Evolutionary conservation across 2,113 vertebrate species (phyloP), one percentile per base, ranked within the genome.

Genomic region (Sisor rabdophorus): DNA sequence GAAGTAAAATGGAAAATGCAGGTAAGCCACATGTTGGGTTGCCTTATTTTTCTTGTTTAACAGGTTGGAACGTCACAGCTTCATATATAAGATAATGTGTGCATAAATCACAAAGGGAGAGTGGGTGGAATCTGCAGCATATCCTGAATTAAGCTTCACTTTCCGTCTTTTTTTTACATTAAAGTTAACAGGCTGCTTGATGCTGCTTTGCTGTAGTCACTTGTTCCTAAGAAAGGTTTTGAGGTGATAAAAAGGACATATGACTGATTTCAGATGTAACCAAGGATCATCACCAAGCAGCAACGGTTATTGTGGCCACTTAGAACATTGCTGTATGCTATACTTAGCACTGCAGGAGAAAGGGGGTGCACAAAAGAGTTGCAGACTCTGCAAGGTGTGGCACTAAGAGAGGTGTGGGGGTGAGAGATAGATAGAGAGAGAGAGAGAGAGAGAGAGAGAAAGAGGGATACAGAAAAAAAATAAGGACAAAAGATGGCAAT

Each of bases 121-220:
- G 48, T 55, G 55, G 69, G 48, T 50, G 63, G 71, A 56, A 11
- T 61, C 15, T 6, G 60, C 44, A 36, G 54, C 22, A 53, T 19
- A 65, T 30, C 47, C 40, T 68, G 64, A 61, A 77, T 77, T 77
- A 83, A 74, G 70, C 70, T 83, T 80, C 47, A 71, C 22, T 20
- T 50, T 48, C 20, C 63, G 71, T 71, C 63, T 64, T 79, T 11
- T 53, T 48, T 54, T 15, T 44, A 53, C 44, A 60, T 60, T 52
- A 28, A 75, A 30, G 53, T 32, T 20, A 32, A 19, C 69, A 63
- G 0, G 17, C 60, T 55, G 12, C 65, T 50, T 4, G 10, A 12
- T 50, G 20, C 24, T 60, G 40, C 65, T 52, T 17, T 59, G 44
- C 44, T 36, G 75, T 55, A 60, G 26, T 70, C 40, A 52, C 75